Evolutionary conservation across 2,888 invertebrate species (phyloP).

Genomic region (Ophonus ardosiacus): DNA sequence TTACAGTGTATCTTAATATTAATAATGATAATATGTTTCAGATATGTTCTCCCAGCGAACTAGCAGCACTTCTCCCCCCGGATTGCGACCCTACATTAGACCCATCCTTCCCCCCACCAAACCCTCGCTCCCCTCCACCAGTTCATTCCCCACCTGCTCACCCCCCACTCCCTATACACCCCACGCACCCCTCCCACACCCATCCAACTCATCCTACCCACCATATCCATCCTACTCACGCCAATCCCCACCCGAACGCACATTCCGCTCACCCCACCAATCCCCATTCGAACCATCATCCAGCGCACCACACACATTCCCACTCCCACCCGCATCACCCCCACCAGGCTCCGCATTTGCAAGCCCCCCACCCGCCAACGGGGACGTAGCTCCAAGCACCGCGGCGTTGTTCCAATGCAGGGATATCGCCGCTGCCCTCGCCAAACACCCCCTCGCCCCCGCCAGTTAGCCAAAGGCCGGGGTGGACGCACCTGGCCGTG

Average conservation of each 20-base stretch:
- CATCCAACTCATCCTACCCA: no score
- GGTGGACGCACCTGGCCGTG: conserved; percentile 39
- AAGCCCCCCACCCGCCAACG: neutral
- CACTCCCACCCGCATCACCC: neutral
- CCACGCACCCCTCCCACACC: no score
- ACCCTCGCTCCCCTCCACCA: no score
- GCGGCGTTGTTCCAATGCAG: conserved; percentile 29
- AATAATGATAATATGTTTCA: no score
- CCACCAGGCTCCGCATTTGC: neutral
- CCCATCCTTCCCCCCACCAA: no score
- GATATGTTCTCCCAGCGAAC: conserved; percentile 79
- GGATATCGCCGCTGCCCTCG: conserved; percentile 2
- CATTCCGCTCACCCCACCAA: no score
- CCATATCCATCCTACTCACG: no score
- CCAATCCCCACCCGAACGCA: no score
- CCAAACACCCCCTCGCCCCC: conserved; percentile 10
- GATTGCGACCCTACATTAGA: neutral
- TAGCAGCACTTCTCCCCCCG: conserved; percentile 77
- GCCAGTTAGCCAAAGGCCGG: neutral
- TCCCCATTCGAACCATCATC: no score
- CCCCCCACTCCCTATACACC: no score
- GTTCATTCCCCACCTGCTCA: no score
- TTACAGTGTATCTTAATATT: no score
- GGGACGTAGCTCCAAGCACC: conserved; percentile 3
- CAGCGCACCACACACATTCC: neutral